These are phyloP conservation scores for Drepana arcuata DNA, from an alignment of 1,140 invertebrate genomes.

Conservation along the genomic window DNA sequence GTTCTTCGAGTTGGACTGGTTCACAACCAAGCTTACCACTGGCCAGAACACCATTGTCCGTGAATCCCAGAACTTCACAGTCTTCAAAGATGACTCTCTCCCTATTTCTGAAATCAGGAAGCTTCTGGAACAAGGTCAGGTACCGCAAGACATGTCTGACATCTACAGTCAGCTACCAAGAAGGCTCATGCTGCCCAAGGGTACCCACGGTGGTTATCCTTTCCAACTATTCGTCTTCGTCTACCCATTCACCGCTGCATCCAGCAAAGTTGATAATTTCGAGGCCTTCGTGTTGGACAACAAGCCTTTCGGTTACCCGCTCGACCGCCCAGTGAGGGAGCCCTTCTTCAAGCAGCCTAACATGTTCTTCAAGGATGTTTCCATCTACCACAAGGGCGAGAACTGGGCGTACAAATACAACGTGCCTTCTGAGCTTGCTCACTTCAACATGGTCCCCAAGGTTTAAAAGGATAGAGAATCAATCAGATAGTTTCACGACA, in stretches of 20 bases:
- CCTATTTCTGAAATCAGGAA: conserved; percentile 74
- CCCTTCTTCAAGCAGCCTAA: conserved; percentile 75
- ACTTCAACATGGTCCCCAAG: conserved; percentile 5
- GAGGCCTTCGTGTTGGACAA: conserved; percentile 41
- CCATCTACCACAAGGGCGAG: conserved; percentile 75
- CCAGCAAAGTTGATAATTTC: conserved; percentile 25
- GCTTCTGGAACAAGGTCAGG: conserved; percentile 70
- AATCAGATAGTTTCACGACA: no score
- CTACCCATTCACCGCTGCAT: conserved; percentile 55
- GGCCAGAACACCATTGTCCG: conserved; percentile 79
- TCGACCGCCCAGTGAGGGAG: conserved; percentile 75
- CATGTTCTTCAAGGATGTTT: conserved; percentile 77
- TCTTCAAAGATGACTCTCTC: conserved; percentile 76
- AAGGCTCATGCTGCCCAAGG: conserved; percentile 78
- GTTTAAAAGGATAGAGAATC: conserved; percentile 2
- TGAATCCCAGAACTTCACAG: conserved; percentile 77
- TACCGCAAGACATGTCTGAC: conserved; percentile 67
- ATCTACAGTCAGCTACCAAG: conserved; percentile 74
- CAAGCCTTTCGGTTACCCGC: conserved; percentile 77
- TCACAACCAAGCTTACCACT: conserved; percentile 74
- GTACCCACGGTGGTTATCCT: conserved; percentile 75
- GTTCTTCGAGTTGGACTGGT: conserved; percentile 82
- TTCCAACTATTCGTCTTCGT: conserved; percentile 79
- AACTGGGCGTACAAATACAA: conserved; percentile 45
- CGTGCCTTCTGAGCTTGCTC: conserved; percentile 19